Conservation (phyloP, 2,113 vertebrate genomes). For the Toxotes chatareus region DNA sequence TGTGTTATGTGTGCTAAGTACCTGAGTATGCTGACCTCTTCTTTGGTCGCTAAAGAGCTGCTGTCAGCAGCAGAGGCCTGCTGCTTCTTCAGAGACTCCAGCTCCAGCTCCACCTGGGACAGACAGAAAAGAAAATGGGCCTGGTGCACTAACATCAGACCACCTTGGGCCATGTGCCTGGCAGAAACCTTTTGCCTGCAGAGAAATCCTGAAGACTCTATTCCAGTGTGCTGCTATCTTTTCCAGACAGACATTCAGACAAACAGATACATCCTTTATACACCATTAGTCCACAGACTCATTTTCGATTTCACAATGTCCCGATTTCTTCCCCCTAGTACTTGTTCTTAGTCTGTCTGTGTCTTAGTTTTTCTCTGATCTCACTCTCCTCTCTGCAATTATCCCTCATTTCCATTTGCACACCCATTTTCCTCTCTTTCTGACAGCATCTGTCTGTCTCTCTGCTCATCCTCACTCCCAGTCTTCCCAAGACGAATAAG, state of each 20-base stretch:
- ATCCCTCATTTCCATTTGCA: constrained; percentile 68
- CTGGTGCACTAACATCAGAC: constrained; percentile 3
- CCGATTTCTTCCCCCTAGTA: background rate
- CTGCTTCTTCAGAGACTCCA: constrained; percentile 79
- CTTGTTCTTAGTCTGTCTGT: constrained; percentile 22
- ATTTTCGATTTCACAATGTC: constrained; percentile 32
- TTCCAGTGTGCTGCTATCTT: constrained; percentile 32
- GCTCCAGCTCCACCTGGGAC: constrained; percentile 79
- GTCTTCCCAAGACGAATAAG: constrained; percentile 65
- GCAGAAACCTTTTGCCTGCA: constrained; percentile 43
- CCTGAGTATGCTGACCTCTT: constrained; percentile 82
- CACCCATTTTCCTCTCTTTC: constrained; percentile 37
- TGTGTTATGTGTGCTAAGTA: constrained; percentile 38
- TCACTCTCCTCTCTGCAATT: constrained; percentile 49
- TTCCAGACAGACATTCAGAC: constrained; percentile 43
- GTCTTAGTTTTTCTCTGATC: constrained; percentile 27
- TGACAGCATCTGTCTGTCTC: constrained; percentile 61
- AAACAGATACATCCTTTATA: constrained; percentile 32
- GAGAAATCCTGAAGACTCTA: constrained; percentile 40
- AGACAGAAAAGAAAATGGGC: constrained; percentile 35
- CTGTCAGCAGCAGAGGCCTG: constrained; percentile 68
- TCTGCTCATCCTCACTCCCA: constrained; percentile 43
- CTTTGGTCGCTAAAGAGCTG: constrained; percentile 65
- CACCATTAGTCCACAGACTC: constrained; percentile 33
- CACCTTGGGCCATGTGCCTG: constrained; percentile 34